Percentiles rank a stretch among this genome's conserved stretches.
Conservation (phyloP, 2,888 invertebrate genomes). For the Lycia hirtaria region DNA sequence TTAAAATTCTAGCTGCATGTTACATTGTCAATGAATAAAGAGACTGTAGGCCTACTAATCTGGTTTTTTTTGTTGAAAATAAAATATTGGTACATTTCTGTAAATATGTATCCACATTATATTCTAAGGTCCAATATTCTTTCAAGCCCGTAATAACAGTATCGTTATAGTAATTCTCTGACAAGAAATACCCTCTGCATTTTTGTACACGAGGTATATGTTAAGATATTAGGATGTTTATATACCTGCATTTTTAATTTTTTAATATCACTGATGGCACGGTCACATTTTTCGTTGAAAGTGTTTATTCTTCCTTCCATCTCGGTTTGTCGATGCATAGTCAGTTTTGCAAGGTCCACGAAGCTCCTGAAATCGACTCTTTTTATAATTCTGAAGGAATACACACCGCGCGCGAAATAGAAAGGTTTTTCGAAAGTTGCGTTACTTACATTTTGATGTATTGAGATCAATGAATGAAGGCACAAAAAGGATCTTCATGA, state of each 20-base stretch:
- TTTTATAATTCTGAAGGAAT: constrained; percentile 1
- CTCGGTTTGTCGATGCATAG: constrained; percentile 72
- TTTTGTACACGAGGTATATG: not conserved
- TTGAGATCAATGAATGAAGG: constrained; percentile 3
- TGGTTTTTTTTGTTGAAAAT: too few species aligned
- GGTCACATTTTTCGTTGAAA: constrained; percentile 71
- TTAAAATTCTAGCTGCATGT: too few species aligned
- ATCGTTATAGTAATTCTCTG: too few species aligned
- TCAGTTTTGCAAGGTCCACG: constrained; percentile 70
- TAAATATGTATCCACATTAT: too few species aligned
- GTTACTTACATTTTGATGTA: constrained; percentile 46
- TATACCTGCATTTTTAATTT: constrained; percentile 73
- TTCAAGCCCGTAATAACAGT: too few species aligned
- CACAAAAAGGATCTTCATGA: not conserved
- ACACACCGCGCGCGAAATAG: constrained; percentile 26
- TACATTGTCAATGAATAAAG: too few species aligned
- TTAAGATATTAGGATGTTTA: not conserved
- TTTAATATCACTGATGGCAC: constrained; percentile 62
- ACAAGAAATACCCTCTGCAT: not conserved
- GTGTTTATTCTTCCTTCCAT: constrained; percentile 67
- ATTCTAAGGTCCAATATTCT: too few species aligned
- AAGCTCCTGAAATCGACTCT: constrained; percentile 67
- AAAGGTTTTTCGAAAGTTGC: constrained; percentile 41
- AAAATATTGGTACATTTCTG: too few species aligned
- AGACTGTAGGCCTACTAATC: too few species aligned